A percentile compares a stretch with the other conserved stretches of the same genome.
These are phyloP conservation scores for Adela reaumurella DNA, from an alignment of 2,888 invertebrate species.

Conservation along the genomic window DNA sequence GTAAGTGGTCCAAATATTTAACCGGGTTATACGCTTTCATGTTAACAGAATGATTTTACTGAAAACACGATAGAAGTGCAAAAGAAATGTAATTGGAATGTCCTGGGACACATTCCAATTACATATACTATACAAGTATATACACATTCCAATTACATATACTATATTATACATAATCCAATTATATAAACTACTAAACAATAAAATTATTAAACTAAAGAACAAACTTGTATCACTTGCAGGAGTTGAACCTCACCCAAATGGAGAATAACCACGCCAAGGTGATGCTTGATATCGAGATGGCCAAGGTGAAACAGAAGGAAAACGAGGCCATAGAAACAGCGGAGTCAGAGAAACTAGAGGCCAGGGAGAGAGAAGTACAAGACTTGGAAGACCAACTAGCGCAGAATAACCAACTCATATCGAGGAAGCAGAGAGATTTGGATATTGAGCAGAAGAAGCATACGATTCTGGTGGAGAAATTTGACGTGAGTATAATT, in stretches of 20 bases:
- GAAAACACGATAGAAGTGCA: too few species aligned
- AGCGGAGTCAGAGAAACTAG: conserved; percentile 18
- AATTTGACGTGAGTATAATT: conserved; percentile 38
- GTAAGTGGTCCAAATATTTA: too few species aligned
- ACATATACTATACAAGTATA: too few species aligned
- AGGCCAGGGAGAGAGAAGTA: conserved; percentile 31
- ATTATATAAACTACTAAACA: too few species aligned
- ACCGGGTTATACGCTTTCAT: too few species aligned
- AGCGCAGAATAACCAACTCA: conserved; percentile 24
- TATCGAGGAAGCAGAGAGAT: conserved; percentile 38
- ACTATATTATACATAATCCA: too few species aligned
- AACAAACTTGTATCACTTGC: conserved; percentile 6
- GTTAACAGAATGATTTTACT: too few species aligned
- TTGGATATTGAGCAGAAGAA: conserved; percentile 36
- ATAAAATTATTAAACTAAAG: too few species aligned
- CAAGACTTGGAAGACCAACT: conserved; percentile 28
- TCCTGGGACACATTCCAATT: too few species aligned
- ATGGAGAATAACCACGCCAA: conserved; percentile 59
- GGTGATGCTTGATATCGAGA: conserved; percentile 56
- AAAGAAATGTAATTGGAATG: too few species aligned
- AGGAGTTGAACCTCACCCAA: conserved; percentile 52
- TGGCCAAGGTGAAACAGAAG: conserved; percentile 23
- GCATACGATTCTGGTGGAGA: conserved; percentile 26
- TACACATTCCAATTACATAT: too few species aligned
- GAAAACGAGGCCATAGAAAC: conserved; percentile 16